Evolutionary conservation across 2,797 vertebrate genomes (phyloP).

Genomic region (Oophaga sylvatica): DNA sequence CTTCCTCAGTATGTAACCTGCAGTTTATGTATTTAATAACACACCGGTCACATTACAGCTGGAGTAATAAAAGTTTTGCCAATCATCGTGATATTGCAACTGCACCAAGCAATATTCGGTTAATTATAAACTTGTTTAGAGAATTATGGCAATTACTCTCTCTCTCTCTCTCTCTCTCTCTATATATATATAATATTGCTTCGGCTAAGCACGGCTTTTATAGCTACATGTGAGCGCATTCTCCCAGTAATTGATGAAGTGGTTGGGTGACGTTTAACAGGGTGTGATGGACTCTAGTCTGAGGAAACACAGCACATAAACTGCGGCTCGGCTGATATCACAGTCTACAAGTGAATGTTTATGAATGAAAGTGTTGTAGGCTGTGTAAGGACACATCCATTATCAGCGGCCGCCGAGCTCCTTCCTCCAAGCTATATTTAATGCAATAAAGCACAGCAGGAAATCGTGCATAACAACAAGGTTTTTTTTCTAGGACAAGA

Average conservation of each 20-base stretch:
- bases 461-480: slow-evolving; percentile 20
- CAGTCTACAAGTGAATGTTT: slow-evolving; percentile 56
- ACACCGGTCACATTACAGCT: slow-evolving; percentile 13
- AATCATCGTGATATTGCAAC: slow-evolving; percentile 10
- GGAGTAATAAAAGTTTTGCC: slow-evolving; percentile 15
- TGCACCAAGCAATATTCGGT: slow-evolving; percentile 25
- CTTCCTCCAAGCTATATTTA: slow-evolving; percentile 38
- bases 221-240: slow-evolving; percentile 45
- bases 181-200: not conserved
- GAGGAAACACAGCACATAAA: slow-evolving; percentile 57
- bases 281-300: slow-evolving; percentile 39
- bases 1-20: not conserved
- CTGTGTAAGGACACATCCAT: slow-evolving; percentile 55
- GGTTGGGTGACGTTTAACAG: slow-evolving; percentile 64
- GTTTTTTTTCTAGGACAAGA: slow-evolving; percentile 5
- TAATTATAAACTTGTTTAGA: slow-evolving; percentile 30
- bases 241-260: slow-evolving; percentile 62
- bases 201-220: not conserved
- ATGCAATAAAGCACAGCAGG: slow-evolving; percentile 42
- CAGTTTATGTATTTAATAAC: slow-evolving; percentile 17
- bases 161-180: too few relatives aligned
- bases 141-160: slow-evolving; percentile 24
- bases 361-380: slow-evolving; percentile 59
- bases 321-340: slow-evolving; percentile 60
- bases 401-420: slow-evolving; percentile 40